Percentiles rank a stretch among this genome's conserved stretches.
These are phyloP conservation scores for Epirrhoe alternata DNA, from an alignment of 2,888 invertebrate species.

Conservation along the genomic window DNA sequence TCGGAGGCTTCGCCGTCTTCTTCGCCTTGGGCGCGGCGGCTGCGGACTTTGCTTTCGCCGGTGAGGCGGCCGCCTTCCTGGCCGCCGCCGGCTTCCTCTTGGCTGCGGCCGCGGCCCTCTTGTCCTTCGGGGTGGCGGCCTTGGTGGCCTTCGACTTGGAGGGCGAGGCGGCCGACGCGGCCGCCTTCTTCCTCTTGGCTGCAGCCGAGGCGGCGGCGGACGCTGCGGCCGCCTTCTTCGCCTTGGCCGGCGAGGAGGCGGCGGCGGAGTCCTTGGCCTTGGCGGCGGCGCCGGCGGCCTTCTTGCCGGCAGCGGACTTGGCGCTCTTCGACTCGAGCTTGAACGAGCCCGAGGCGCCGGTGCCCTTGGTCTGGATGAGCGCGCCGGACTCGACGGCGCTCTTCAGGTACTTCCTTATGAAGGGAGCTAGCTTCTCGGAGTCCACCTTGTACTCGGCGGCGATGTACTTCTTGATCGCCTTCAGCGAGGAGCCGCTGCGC, in stretches of 20 bases:
- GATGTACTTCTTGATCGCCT: constrained; percentile 87
- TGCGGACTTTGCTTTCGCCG: constrained; percentile 30
- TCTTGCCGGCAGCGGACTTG: constrained; percentile 35
- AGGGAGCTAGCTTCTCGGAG: constrained; percentile 82
- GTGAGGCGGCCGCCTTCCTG: constrained; percentile 14
- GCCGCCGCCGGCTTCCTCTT: constrained; percentile 39
- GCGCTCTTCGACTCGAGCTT: constrained; percentile 27
- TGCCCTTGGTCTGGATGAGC: constrained; percentile 83
- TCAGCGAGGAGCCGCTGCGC: constrained; percentile 85
- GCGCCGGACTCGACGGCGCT: constrained; percentile 79
- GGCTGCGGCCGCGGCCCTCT: constrained; percentile 44
- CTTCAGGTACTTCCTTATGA: constrained; percentile 85
- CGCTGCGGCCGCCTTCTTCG: constrained; percentile 39
- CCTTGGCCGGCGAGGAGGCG: constrained; percentile 40
- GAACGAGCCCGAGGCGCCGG: constrained; percentile 67
- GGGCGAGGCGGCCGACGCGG: constrained; percentile 49
- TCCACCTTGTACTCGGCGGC: constrained; percentile 85
- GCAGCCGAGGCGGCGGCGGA: constrained; percentile 39
- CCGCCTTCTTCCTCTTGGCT: constrained; percentile 49
- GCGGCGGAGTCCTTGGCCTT: constrained; percentile 43
- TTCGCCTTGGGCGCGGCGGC: constrained; percentile 57
- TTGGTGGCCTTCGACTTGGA: constrained; percentile 44
- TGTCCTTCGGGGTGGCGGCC: constrained; percentile 18
- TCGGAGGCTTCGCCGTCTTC: constrained; percentile 54
- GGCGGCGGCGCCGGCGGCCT: constrained; percentile 41